These are phyloP conservation scores for Drosophila arawakana DNA, from an alignment of 1,140 invertebrate species.

Conservation along the genomic window DNA sequence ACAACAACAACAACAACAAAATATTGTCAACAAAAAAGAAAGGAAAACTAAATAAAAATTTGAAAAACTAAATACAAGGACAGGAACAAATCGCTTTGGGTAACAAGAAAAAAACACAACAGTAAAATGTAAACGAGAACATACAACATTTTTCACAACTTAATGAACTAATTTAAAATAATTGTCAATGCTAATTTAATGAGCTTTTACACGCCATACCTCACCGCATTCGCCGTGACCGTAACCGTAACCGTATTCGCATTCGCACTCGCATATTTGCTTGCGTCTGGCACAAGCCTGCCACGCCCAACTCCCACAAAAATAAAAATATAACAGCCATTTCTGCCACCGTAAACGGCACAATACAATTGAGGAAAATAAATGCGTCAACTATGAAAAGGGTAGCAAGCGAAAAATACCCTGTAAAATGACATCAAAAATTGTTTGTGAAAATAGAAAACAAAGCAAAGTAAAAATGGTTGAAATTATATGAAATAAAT, in stretches of 20 bases:
- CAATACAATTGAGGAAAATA: neutral
- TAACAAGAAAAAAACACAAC: conserved; percentile 37
- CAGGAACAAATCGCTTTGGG: conserved; percentile 67
- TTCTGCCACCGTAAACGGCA: neutral
- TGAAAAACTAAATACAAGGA: conserved; percentile 35
- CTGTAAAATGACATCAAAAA: neutral
- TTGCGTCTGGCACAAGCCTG: neutral
- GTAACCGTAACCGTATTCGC: neutral
- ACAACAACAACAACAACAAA: conserved; percentile 40
- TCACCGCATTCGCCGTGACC: conserved; percentile 3
- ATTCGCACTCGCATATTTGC: neutral
- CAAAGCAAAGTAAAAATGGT: too few relatives aligned
- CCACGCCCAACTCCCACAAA: neutral
- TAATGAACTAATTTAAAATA: conserved; percentile 82
- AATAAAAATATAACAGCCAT: neutral
- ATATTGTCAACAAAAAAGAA: neutral
- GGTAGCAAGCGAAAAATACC: neutral
- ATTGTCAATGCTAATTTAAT: conserved; percentile 82
- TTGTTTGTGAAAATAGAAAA: neutral
- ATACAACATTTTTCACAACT: conserved; percentile 76
- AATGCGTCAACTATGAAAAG: neutral
- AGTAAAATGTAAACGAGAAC: neutral
- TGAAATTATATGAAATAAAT: too few relatives aligned
- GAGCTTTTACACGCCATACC: conserved; percentile 39
- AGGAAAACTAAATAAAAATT: conserved; percentile 6